Base-by-base conservation (phyloP, 2,797 vertebrate species). In the Ptychobarbus kaznakovi region DNA sequence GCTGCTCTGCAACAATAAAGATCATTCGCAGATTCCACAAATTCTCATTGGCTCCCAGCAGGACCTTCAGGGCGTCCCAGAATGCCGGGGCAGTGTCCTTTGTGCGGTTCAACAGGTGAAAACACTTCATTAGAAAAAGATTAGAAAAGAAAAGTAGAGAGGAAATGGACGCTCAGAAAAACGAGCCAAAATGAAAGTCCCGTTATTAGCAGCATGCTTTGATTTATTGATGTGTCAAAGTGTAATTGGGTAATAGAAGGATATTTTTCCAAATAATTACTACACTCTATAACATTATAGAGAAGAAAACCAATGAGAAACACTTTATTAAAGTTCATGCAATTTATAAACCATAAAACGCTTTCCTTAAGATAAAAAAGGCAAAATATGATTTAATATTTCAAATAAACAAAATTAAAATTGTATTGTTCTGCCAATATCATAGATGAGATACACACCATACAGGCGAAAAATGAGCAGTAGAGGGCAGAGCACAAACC, bases 1-100 rank as follows among this genome's bases (percentile, higher is more conserved):
- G 80, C 86, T 90, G 73, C 81, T 83, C 80, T 2, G 74, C 76
- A 88, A 88, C 89, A 90, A 89, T 90, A 90, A 89, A 88, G 81
- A 89, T 87, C 85, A 86, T 86, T 89, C 46, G 80, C 81, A 87
- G 81, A 89, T 85, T 79, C 74, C 72, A 70, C 84, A 85, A 80
- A 69, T 65, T 85, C 86, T 89, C 81, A 90, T 90, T 90, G 90
- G 86, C 84, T 84, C 84, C 74, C 86, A 86, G 85, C 88, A 86
- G 89, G 87, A 81, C 78, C 76, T 75, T 69, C 15, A n/a, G 86
- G 81, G 66, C 68, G 56, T 80, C 84, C 75, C 85, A 81, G 68
- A 83, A 83, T 83, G 83, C 83, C 20, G 51, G 77, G 73, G 46
- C 66, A 79, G 80, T 70, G 65, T 87, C 86, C 80, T 81, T 81